Percentiles rank a stretch among this genome's conserved stretches.
Conservation (phyloP, 2,797 vertebrate species). For the Nyctibius grandis region DNA sequence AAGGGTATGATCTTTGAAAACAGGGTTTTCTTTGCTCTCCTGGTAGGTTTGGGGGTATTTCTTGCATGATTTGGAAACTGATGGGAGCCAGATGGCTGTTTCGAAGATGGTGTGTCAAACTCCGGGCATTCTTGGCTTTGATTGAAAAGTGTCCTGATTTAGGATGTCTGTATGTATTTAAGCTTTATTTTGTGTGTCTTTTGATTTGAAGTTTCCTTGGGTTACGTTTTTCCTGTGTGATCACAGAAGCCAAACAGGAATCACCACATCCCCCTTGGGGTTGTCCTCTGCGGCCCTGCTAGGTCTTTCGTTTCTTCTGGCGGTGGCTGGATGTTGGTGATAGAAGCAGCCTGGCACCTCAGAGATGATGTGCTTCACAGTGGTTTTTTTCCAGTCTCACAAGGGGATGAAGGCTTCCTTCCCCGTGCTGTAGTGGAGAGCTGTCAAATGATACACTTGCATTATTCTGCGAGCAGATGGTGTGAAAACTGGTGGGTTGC, state of each 20-base stretch:
- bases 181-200: background rate
- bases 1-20: background rate
- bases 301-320: background rate
- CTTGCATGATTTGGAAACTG: background rate
- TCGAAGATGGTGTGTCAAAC: background rate
- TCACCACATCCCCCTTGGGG: background rate
- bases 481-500: background rate
- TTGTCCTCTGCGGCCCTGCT: background rate
- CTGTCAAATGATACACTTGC: background rate
- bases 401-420: accelerated
- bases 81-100: background rate
- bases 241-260: background rate
- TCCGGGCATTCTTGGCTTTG: background rate
- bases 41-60: background rate
- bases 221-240: background rate
- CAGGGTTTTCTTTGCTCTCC: background rate
- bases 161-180: background rate
- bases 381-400: background rate
- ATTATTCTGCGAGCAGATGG: background rate
- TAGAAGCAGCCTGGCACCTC: background rate
- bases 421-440: background rate
- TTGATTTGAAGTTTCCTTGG: background rate
- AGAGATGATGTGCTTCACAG: accelerated
- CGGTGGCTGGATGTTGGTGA: background rate
- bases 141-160: background rate